Evolutionary conservation across 2,888 invertebrate species (phyloP).

Genomic region (Agrilus mali): DNA sequence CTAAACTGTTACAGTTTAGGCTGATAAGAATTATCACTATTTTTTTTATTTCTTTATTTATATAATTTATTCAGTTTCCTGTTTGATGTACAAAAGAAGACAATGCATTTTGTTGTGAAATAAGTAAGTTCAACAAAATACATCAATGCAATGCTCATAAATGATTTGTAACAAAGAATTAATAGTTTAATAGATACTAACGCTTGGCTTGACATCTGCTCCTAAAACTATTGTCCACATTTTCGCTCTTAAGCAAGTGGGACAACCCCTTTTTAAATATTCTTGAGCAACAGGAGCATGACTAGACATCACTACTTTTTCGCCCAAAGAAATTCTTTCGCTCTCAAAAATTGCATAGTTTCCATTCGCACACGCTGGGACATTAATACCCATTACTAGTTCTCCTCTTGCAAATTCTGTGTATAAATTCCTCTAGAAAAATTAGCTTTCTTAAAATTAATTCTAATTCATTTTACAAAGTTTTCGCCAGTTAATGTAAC

Average conservation of each 20-base stretch:
- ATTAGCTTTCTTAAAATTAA: neutral
- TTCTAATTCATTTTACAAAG: neutral
- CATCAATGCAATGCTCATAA: no score
- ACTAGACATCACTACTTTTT: slow-evolving; percentile 61
- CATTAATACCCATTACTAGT: slow-evolving; percentile 59
- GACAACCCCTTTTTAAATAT: slow-evolving; percentile 76
- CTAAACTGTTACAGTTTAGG: no score
- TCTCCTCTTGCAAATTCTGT: slow-evolving; percentile 65
- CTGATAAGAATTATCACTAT: no score
- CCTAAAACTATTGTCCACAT: slow-evolving; percentile 84
- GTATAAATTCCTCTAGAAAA: slow-evolving; percentile 52
- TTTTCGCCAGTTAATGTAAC: no score
- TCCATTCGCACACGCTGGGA: slow-evolving; percentile 41
- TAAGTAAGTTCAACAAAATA: no score
- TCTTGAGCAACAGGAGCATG: slow-evolving; percentile 85
- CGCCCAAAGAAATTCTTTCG: slow-evolving; percentile 62
- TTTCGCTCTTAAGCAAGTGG: slow-evolving; percentile 61
- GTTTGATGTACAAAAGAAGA: no score
- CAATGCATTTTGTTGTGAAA: no score
- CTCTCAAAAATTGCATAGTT: slow-evolving; percentile 49
- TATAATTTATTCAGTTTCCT: no score
- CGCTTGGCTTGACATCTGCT: slow-evolving; percentile 56
- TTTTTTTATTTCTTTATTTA: no score
- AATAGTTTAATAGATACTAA: slow-evolving; percentile 24
- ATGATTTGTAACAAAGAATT: no score